phyloP scores from a whole-genome alignment of 2,113 vertebrate genomes.

The Eidolon helvum region DNA sequence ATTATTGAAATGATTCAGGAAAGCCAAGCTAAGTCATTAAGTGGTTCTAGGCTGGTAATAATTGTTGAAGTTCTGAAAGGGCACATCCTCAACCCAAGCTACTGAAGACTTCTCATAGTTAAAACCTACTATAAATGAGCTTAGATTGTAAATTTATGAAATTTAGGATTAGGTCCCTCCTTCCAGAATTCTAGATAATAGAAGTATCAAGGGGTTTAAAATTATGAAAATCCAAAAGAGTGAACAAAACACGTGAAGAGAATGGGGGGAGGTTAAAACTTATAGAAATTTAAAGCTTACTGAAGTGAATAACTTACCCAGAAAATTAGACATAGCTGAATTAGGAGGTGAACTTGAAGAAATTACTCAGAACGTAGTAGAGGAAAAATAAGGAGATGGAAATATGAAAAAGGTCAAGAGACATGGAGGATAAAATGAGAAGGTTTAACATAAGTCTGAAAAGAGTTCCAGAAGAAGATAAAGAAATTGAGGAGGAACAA shows the following conservation, averaged over 20 bases:
- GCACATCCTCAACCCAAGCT: not conserved
- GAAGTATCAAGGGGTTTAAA: constrained; percentile 3
- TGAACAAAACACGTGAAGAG: not conserved
- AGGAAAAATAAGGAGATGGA: not conserved
- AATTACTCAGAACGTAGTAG: not conserved
- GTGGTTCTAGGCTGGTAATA: not conserved
- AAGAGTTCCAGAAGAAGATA: constrained; percentile 13
- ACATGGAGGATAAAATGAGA: not conserved
- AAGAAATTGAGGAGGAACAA: not conserved
- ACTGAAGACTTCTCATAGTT: not conserved
- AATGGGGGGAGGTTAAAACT: not conserved
- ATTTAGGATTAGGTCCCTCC: not conserved
- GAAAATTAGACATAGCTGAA: constrained; percentile 36
- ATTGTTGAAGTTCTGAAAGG: not conserved
- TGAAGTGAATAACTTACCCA: constrained; percentile 26
- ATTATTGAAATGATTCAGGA: not conserved
- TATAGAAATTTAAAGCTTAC: not conserved
- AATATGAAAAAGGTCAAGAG: not conserved
- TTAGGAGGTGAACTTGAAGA: constrained; percentile 22
- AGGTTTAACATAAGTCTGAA: not conserved
- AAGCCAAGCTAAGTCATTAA: not conserved
- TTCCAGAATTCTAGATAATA: constrained; percentile 31
- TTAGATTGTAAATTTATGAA: not conserved
- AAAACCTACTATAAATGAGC: not conserved
- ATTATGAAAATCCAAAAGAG: not conserved